These are phyloP conservation scores for Sinella curviseta DNA, from an alignment of 1,140 invertebrate species.

Conservation along the genomic window DNA sequence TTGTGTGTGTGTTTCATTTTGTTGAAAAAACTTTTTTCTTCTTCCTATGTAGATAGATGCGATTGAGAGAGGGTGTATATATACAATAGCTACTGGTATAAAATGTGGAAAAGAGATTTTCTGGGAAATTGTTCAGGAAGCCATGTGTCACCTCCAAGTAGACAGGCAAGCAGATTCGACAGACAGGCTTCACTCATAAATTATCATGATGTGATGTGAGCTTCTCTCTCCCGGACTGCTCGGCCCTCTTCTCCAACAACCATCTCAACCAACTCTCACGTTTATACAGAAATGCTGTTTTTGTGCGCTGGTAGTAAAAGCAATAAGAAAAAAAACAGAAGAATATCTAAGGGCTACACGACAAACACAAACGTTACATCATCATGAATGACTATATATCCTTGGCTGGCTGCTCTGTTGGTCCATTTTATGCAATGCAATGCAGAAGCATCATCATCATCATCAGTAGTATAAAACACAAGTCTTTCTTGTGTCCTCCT, in stretches of 20 bases:
- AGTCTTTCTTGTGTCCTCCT: constrained; percentile 5
- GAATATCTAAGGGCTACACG: background rate
- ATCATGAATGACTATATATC: background rate
- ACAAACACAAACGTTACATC: background rate
- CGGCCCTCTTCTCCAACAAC: background rate
- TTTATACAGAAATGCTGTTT: background rate
- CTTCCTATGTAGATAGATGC: background rate
- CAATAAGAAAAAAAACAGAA: too few species aligned
- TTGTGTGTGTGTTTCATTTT: background rate
- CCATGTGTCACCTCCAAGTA: constrained; percentile 26
- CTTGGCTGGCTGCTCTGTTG: background rate
- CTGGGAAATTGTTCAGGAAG: constrained; percentile 26
- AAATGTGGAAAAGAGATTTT: constrained; percentile 26
- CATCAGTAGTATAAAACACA: background rate
- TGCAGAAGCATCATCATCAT: background rate
- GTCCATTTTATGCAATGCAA: background rate
- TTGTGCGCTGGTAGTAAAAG: background rate
- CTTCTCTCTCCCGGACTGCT: background rate
- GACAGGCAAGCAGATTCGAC: constrained; percentile 26
- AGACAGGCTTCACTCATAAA: constrained; percentile 27
- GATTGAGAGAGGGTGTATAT: background rate
- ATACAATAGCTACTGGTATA: background rate
- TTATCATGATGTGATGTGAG: constrained; percentile 27
- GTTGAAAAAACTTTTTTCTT: constrained; percentile 5
- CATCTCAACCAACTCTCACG: background rate